Base-by-base conservation (phyloP, 2,797 vertebrate species). In the Carduelis carduelis region DNA sequence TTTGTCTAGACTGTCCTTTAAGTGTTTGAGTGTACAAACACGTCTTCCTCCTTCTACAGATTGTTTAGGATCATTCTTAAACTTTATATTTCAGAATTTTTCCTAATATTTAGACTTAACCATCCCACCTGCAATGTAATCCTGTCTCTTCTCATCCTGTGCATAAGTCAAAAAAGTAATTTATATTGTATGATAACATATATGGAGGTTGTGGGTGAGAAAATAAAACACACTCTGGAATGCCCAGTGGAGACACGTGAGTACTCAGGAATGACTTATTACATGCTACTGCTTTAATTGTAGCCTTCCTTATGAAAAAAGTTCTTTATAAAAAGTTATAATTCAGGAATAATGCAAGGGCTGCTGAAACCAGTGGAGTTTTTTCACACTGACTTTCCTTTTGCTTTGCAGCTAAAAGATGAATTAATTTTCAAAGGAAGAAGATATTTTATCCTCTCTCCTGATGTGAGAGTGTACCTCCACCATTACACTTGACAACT, bases 381-480 rank as follows among this genome's bases (percentile, higher is more conserved):
- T 23, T 61, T 90, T 91, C 57, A 50, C 23, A 13, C 12, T 63
- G 61, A 27, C 19, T 68, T 68, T 53, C 9, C 5, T 61, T 91
- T 49, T 47, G 28, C 32, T 68, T 57, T 68, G 12, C 6, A 61
- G 24, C 13, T 77, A 53, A 85, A 93, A 85, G 75, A 78, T 46
- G 7, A 61, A 87, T 87, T 83, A 21, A 70, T 80, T 91, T 90
- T 94, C 57, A 87, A 80, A 89, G 21, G 7, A 55, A n/a, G 16
- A 77, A 55, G 34, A 55, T 12, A 81, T 78, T 93, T 68, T 80
- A 61, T 81, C 53, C 24, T 70, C n/a, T 87, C 14, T 83, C 24
- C 18, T 61, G 30, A 22, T 5, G 3, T n/a, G 14, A 56, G 11
- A 80, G 2, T 70, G 4, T 77, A 69, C 13, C 37, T 78, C 28